Percentiles rank a stretch among this genome's conserved stretches.
Conservation (phyloP, 2,797 vertebrate species). For the Masticophis lateralis region DNA sequence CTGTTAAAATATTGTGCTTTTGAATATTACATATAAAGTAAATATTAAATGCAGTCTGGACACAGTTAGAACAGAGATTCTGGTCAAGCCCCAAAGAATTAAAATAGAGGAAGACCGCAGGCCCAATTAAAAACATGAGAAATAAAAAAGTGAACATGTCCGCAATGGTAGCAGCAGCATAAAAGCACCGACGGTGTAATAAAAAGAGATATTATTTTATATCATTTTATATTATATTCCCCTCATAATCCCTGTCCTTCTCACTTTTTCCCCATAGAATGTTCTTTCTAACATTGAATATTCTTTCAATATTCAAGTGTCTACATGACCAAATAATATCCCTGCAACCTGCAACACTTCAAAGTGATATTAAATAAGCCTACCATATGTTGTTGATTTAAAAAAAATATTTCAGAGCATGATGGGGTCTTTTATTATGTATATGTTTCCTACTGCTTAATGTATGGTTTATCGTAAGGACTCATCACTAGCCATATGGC, state of each 20-base stretch:
- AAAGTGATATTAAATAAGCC: not conserved
- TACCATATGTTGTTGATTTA: slow-evolving; percentile 22
- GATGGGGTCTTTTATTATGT: not conserved
- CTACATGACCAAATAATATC: not conserved
- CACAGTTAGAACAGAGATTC: not conserved
- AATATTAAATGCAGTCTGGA: not conserved
- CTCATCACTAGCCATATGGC: slow-evolving; percentile 1
- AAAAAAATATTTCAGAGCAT: not conserved
- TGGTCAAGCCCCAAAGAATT: not conserved
- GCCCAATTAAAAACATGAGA: not conserved
- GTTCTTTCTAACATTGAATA: not conserved
- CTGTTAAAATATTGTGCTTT: not conserved
- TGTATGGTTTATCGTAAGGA: not conserved
- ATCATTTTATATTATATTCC: not conserved
- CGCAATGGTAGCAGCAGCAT: not conserved
- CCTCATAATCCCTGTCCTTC: not conserved
- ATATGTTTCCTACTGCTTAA: slow-evolving; percentile 11
- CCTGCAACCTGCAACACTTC: not conserved
- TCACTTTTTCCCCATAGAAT: not conserved
- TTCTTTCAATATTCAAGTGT: not conserved
- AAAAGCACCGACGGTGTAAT: not conserved
- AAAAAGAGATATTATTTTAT: not conserved
- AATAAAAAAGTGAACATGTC: not conserved
- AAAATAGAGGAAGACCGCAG: not conserved
- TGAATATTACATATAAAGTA: not conserved